Percentiles rank a stretch among this genome's conserved stretches.
These are phyloP conservation scores for Atherix ibis DNA, from an alignment of 2,888 invertebrate genomes.

Conservation along the genomic window DNA sequence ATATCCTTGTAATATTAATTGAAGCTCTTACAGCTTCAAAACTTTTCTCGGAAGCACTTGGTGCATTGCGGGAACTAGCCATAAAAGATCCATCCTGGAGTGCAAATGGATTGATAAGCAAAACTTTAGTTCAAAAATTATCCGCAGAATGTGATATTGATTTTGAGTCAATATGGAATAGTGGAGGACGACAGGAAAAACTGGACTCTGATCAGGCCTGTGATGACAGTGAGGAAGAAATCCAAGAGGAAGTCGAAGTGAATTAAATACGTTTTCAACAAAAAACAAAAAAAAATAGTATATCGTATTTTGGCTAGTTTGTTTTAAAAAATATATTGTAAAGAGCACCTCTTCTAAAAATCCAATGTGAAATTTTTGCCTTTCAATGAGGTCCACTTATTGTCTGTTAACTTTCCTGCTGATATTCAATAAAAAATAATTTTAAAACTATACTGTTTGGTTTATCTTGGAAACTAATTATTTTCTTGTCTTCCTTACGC, in stretches of 20 bases:
- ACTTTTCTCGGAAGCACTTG: conserved; percentile 27
- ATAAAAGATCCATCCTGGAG: conserved; percentile 29
- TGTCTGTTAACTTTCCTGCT: too few species aligned
- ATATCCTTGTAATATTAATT: conserved; percentile 27
- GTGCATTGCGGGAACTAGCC: conserved; percentile 25
- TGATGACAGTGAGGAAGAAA: conserved; percentile 12
- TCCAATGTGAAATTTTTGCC: too few species aligned
- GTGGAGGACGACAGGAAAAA: conserved; percentile 14
- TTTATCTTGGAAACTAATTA: too few species aligned
- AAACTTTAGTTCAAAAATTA: conserved; percentile 24
- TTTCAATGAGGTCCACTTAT: too few species aligned
- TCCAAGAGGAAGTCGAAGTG: conserved; percentile 13
- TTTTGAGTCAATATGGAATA: conserved; percentile 29
- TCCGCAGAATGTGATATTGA: conserved; percentile 30
- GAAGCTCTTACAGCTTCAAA: conserved; percentile 25
- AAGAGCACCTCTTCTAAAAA: too few species aligned
- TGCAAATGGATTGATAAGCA: conserved; percentile 24
- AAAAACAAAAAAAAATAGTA: too few species aligned
- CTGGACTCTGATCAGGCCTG: background rate
- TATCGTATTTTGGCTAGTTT: too few species aligned
- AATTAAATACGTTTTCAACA: too few species aligned
- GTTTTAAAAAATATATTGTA: too few species aligned
- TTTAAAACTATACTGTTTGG: too few species aligned
- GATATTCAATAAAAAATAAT: too few species aligned
- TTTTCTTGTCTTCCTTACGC: too few species aligned